Evolutionary conservation across 2,797 vertebrate species (phyloP).

Genomic region (Phataginus tricuspis): DNA sequence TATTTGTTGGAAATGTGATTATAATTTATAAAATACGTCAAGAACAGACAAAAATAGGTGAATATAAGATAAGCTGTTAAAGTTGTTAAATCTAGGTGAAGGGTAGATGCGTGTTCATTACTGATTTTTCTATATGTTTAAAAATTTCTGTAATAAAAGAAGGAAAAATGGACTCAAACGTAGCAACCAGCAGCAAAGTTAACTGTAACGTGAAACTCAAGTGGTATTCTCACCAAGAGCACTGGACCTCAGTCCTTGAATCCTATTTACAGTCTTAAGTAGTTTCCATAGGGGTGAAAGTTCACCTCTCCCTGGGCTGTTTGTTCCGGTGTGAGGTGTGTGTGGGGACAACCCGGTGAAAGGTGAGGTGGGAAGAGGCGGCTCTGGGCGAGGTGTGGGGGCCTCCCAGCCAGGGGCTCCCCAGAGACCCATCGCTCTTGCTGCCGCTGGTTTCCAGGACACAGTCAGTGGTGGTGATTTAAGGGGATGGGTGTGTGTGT

Average conservation of each 20-base stretch:
- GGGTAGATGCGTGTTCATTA: not conserved
- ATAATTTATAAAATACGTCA: not conserved
- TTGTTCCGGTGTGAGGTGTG: not conserved
- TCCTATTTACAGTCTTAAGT: not conserved
- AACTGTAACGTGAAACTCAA: not conserved
- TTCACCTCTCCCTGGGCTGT: not conserved
- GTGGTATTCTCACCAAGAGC: not conserved
- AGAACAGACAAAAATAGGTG: not conserved
- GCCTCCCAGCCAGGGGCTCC: not conserved
- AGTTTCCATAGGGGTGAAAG: not conserved
- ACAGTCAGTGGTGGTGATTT: not conserved
- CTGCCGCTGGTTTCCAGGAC: not conserved
- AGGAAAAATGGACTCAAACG: not conserved
- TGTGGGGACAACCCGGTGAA: not conserved
- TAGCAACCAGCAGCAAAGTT: not conserved
- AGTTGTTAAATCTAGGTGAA: conserved; percentile 10
- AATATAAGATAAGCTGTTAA: not conserved
- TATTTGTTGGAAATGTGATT: conserved; percentile 19
- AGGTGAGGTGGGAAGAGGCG: not conserved
- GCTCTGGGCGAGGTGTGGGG: not conserved
- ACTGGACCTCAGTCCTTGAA: not conserved
- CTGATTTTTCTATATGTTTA: not conserved
- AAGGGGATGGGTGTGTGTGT: not conserved
- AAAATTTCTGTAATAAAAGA: not conserved
- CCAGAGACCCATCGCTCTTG: not conserved